These are phyloP conservation scores for Gasterosteus nipponicus DNA, from an alignment of 2,113 vertebrate genomes.

Conservation along the genomic window DNA sequence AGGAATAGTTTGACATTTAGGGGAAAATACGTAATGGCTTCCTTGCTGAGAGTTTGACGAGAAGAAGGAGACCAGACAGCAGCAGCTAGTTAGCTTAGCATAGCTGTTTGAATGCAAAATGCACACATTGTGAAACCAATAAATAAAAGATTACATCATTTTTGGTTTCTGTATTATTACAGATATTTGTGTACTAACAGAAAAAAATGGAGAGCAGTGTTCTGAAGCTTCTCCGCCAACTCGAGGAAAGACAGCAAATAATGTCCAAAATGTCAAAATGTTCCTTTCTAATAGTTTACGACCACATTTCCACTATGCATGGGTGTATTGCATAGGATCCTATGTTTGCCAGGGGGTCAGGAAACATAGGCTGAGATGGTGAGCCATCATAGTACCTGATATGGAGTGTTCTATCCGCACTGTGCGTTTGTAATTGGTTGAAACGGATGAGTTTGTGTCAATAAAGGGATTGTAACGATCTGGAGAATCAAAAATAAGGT, in stretches of 20 bases:
- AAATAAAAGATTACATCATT: no score
- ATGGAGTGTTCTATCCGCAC: conserved; percentile 86
- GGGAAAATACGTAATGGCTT: neutral
- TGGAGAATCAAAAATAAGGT: conserved; percentile 87
- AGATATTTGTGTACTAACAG: neutral
- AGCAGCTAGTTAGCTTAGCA: neutral
- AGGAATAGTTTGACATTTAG: conserved; percentile 39
- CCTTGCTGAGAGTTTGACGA: neutral
- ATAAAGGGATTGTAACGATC: conserved; percentile 91
- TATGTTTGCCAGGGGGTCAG: conserved; percentile 77
- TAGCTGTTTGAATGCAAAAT: neutral
- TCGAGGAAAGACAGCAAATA: neutral
- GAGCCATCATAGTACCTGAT: conserved; percentile 86
- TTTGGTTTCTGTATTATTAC: neutral
- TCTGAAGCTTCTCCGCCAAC: neutral
- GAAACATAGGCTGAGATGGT: conserved; percentile 84
- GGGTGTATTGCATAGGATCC: conserved; percentile 47
- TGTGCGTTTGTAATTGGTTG: conserved; percentile 87
- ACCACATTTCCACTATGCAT: conserved; percentile 40
- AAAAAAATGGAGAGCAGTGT: neutral
- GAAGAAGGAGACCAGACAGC: neutral
- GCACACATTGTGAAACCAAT: neutral
- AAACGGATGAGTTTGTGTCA: conserved; percentile 87
- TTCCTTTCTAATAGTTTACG: conserved; percentile 12
- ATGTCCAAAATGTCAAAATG: conserved; percentile 46